A percentile compares a stretch with the other conserved stretches of the same genome.
These are phyloP conservation scores for Tonatia bakeri DNA, from an alignment of 2,113 vertebrate genomes.

Conservation along the genomic window DNA sequence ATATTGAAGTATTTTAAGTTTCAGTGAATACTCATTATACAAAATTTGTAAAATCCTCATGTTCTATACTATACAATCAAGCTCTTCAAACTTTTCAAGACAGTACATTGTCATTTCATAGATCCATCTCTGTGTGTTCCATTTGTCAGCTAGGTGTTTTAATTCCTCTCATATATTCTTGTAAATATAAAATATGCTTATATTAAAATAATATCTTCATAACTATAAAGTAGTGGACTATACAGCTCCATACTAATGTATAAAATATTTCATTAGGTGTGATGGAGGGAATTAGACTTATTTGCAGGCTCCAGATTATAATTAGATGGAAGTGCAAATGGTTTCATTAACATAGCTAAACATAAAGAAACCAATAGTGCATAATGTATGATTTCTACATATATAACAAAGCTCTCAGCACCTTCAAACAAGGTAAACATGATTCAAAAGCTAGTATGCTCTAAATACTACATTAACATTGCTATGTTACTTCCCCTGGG, in stretches of 20 bases:
- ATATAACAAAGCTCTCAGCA: neutral
- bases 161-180: neutral
- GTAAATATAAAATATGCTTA: neutral
- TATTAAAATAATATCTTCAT: neutral
- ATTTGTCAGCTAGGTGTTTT: neutral
- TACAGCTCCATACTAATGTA: neutral
- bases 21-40: neutral
- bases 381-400: neutral
- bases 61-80: neutral
- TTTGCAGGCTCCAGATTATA: neutral
- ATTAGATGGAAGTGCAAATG: neutral
- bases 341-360: neutral
- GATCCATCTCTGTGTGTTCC: neutral
- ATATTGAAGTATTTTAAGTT: neutral
- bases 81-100: neutral
- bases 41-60: neutral
- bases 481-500: neutral
- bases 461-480: neutral
- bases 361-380: neutral
- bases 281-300: neutral
- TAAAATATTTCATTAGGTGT: neutral
- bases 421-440: neutral
- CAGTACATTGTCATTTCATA: neutral
- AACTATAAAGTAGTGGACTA: neutral
- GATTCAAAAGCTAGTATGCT: neutral